Conservation (phyloP, 92 coral and sea anemone genomes). For the Bergia sp. region DNA sequence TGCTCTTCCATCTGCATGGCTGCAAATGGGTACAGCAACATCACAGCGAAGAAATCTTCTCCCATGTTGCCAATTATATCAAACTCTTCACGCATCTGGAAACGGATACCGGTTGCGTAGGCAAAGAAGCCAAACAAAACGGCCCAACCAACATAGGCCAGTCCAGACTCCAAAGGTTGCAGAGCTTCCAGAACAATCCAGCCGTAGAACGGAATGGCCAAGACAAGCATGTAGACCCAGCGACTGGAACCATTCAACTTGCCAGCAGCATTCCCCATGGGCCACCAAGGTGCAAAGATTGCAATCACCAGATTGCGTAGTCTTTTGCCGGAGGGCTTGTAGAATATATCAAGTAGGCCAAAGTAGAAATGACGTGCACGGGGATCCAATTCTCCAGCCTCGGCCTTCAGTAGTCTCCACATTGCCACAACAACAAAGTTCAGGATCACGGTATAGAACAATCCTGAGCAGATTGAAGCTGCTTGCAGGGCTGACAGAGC, state of each 20-base stretch:
- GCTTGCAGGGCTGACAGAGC: slow-evolving; percentile 84
- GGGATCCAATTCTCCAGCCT: slow-evolving; percentile 75
- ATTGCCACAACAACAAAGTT: slow-evolving; percentile 75
- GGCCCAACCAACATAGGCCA: slow-evolving; percentile 87
- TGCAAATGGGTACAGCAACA: slow-evolving; percentile 82
- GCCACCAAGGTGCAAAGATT: slow-evolving; percentile 84
- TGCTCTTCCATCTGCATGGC: slow-evolving; percentile 84
- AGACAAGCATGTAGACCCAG: slow-evolving; percentile 56
- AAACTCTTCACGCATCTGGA: slow-evolving; percentile 71
- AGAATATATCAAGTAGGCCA: slow-evolving; percentile 73
- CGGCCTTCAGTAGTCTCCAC: slow-evolving; percentile 80
- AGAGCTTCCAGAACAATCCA: slow-evolving; percentile 72
- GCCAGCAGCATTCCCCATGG: slow-evolving; percentile 80
- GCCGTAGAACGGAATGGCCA: slow-evolving; percentile 77
- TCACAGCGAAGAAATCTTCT: slow-evolving; percentile 81
- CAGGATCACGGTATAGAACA: slow-evolving; percentile 73
- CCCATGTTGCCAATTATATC: slow-evolving; percentile 81
- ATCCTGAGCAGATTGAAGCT: slow-evolving; percentile 81
- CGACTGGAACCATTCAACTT: slow-evolving; percentile 50
- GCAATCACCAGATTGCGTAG: slow-evolving; percentile 56
- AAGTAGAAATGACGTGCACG: slow-evolving; percentile 62
- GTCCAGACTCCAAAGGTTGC: slow-evolving; percentile 66
- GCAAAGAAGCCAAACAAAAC: slow-evolving; percentile 78
- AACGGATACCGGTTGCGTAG: slow-evolving; percentile 68
- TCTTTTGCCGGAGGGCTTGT: slow-evolving; percentile 53